Base-by-base conservation (phyloP, 2,113 vertebrate species). In the Siniperca chuatsi region DNA sequence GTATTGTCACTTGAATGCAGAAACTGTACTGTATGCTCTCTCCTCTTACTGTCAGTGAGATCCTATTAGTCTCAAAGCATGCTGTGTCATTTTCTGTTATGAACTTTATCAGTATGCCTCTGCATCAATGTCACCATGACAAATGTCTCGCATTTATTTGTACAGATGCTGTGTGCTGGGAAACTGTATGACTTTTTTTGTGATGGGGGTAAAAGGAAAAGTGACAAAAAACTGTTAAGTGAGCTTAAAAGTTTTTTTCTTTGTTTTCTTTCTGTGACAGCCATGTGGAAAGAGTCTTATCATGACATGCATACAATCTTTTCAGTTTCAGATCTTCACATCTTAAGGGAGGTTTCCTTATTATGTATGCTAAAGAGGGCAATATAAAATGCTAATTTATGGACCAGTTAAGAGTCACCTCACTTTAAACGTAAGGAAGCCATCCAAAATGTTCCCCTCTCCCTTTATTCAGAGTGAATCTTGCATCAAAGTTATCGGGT, bases 381-480 rank as follows among this genome's bases (percentile, higher is more conserved):
- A 60, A 87, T 84, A 90, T 86, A 61, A 86, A 82, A 95, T 93
- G 93, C 92, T 87, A 95, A 95, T 94, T 83, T 87, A 87, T 84
- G 85, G 84, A 90, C 25, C 71, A 42, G 78, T 84, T 74, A 83
- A 92, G 87, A 87, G 87, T 92, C 89, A 91, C 88, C 90, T 95
- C 92, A 79, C 88, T 94, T 89, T 88, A 89, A 88, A 93, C 42
- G 72, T 78, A 82, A 90, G 86, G 83, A 87, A 87, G 75, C 75
- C 48, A 15, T 92, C 91, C 93, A 93, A 92, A 90, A 84, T 77
- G 25, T 15, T 7, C 54, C 61, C 71, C 46, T 21, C 8, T 61
- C 61, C 64, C 40, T 78, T 72, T 73, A 68, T 93, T 86, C 83
- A 66, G 67, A 83, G 64, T 6, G 75, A 81, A 60, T 90, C 92